Evolutionary conservation across 2,888 invertebrate species (phyloP).

Genomic region (Incurvaria masculella): DNA sequence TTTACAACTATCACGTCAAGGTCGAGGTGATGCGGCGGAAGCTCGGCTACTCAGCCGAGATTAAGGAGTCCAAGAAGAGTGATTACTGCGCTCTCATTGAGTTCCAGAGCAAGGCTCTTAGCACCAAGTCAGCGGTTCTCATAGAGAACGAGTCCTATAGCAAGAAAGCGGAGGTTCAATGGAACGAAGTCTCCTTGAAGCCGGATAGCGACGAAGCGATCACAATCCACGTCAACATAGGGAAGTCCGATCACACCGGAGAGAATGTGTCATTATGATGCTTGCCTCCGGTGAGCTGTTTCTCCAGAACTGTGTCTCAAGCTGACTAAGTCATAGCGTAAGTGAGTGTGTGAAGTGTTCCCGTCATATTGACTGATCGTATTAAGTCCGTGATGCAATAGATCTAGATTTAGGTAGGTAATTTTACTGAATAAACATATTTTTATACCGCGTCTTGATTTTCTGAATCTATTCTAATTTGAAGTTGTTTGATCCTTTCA

Average conservation of each 20-base stretch:
- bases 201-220: slow-evolving; percentile 47
- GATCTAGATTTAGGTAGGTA: not conserved
- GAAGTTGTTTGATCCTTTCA: too few species aligned
- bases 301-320: too few species aligned
- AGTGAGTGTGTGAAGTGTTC: not conserved
- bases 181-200: slow-evolving; percentile 45
- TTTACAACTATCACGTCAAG: slow-evolving; percentile 47
- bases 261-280: not conserved
- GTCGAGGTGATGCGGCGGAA: slow-evolving; percentile 49
- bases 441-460: not conserved
- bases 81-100: slow-evolving; percentile 46
- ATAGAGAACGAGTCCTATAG: slow-evolving; percentile 48
- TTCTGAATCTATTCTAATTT: too few species aligned
- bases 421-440: not conserved
- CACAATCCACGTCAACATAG: slow-evolving; percentile 47
- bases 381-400: not conserved
- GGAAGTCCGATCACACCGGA: slow-evolving; percentile 24
- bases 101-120: slow-evolving; percentile 45
- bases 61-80: slow-evolving; percentile 37
- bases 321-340: not conserved
- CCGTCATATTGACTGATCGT: not conserved
- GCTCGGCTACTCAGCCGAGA: slow-evolving; percentile 40
- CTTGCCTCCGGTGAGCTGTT: too few species aligned
- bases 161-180: slow-evolving; percentile 48
- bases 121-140: slow-evolving; percentile 42